A percentile compares a stretch with the other conserved stretches of the same genome.
Conservation (phyloP, 2,797 vertebrate species). For the Pipistrellus kuhlii region DNA sequence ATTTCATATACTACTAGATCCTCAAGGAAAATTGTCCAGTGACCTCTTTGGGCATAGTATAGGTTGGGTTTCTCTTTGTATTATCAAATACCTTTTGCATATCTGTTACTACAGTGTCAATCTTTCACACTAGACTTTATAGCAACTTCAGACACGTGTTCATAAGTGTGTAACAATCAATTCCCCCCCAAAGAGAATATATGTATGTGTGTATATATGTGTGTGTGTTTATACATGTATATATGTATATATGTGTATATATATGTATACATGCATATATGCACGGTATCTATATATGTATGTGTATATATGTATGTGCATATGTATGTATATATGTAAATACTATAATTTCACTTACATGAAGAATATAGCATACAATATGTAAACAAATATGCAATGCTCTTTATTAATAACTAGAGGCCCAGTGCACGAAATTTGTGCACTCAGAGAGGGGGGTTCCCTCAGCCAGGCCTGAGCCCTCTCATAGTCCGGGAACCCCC, state of each 20-base stretch:
- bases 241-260: too few species aligned
- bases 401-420: neutral
- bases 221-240: neutral
- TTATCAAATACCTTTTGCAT: neutral
- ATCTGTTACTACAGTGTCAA: neutral
- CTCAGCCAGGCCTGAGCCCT: too few species aligned
- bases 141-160: neutral
- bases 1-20: neutral
- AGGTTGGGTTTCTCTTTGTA: neutral
- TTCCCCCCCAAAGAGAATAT: neutral
- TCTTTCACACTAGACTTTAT: neutral
- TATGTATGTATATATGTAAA: neutral
- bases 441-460: too few species aligned
- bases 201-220: too few species aligned
- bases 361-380: neutral
- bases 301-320: neutral
- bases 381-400: neutral
- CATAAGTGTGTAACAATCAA: neutral
- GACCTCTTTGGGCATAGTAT: too few species aligned
- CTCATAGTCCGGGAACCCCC: too few species aligned
- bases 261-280: neutral
- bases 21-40: neutral
- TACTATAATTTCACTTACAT: neutral
- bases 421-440: too few species aligned
- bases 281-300: too few species aligned